Base-by-base conservation (phyloP, 2,888 invertebrate species). In the Plebejus anna region DNA sequence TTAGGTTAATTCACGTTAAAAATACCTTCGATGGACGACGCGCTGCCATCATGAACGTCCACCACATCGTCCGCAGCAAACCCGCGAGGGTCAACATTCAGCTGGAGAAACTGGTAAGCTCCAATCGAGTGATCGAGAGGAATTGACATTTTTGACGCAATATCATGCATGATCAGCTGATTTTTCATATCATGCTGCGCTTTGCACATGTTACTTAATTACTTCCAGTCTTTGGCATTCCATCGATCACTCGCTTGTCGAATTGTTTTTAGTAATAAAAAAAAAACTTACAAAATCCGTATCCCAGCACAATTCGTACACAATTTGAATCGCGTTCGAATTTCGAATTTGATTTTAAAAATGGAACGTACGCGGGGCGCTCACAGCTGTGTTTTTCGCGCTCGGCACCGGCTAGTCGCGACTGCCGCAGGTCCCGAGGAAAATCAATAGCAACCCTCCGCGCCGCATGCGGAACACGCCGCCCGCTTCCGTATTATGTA, bases 401-500 rank as follows among this genome's bases (percentile, higher is more conserved):
- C 88, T 90, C 87, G 88, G 87, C 85, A 90, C 92, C 92, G 93
- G 91, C 91, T 86, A 88, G 89, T 82, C 85, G 87, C 87, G 88
- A 93, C 93, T 94, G 92, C 92, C 91, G 93, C 93, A 94, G 90
- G 89, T 90, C 90, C 89, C 78, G 83, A 80, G 90, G 86, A 92
- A 93, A 93, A 93, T 93, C 92, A 90, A 92, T 93, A 92, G 84
- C 90, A 82, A 90, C 90, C 92, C 92, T 66, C 86, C 84, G 83
- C 83, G 84, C 90, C 91, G 91, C 91, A 93, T 93, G 93, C 93
- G 93, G 93, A 92, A 91, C 90, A 87, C 82, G 83, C 86, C 91
- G 88, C 90, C 89, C 89, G 89, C 89, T 92, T 94, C 91, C 92
- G 88, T 90, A 89, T 92, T 91, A 91, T 89, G 90, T 90, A 92